Evolutionary conservation across 1,140 invertebrate species (phyloP).

Genomic region (Eufriesea mexicana): DNA sequence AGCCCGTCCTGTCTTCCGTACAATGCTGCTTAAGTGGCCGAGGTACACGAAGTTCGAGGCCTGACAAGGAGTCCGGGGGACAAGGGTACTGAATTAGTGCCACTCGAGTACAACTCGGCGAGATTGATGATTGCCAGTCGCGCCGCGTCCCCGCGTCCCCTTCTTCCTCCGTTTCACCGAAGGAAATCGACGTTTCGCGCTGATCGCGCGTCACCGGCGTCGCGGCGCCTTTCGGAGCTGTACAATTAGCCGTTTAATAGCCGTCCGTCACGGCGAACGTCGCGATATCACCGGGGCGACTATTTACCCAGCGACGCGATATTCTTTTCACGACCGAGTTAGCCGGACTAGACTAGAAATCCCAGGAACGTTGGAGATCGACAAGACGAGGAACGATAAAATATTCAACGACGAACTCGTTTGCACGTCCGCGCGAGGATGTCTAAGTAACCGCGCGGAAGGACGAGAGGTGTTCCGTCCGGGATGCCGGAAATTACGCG

Average conservation of each 20-base stretch:
- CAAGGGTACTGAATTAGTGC: conserved; percentile 79
- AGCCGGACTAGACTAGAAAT: too few relatives aligned
- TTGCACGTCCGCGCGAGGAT: background rate
- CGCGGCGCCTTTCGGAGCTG: conserved; percentile 35
- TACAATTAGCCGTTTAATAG: conserved; percentile 46
- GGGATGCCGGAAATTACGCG: background rate
- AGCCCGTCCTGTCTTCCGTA: conserved; percentile 66
- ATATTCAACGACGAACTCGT: background rate
- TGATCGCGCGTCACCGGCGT: conserved; percentile 27
- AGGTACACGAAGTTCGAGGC: conserved; percentile 55
- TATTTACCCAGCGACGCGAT: background rate
- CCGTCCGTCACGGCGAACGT: background rate
- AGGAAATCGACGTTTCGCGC: conserved; percentile 59
- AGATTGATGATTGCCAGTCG: conserved; percentile 76
- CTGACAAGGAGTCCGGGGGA: conserved; percentile 73
- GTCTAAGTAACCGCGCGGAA: background rate
- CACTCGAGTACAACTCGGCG: conserved; percentile 72
- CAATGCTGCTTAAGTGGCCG: conserved; percentile 61
- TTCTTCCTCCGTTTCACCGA: conserved; percentile 2
- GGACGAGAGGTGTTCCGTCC: background rate
- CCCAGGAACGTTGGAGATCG: too few relatives aligned
- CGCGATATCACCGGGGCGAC: background rate
- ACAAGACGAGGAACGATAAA: background rate
- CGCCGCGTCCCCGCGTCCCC: background rate
- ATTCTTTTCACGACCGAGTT: background rate